These are phyloP conservation scores for Acronicta leporina DNA, from an alignment of 2,888 invertebrate genomes.

Conservation along the genomic window DNA sequence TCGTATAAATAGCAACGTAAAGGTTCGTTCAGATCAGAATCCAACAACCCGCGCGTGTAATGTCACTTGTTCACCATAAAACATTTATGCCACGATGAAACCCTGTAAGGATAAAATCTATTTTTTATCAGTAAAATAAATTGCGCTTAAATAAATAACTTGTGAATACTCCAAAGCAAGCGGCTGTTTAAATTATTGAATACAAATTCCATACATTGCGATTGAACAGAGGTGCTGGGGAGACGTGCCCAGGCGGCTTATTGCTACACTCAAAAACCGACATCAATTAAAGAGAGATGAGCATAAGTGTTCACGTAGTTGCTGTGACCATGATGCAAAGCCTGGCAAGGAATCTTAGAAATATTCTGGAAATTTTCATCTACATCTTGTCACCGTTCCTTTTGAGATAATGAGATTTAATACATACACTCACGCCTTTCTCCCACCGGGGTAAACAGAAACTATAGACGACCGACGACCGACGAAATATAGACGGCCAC, in stretches of 20 bases:
- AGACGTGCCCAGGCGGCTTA: conserved; percentile 76
- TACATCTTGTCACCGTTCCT: too few species aligned
- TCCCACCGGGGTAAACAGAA: too few species aligned
- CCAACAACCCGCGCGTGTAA: conserved; percentile 52
- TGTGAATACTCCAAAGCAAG: conserved; percentile 64
- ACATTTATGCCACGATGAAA: conserved; percentile 55
- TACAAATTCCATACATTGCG: conserved; percentile 84
- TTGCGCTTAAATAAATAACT: conserved; percentile 69
- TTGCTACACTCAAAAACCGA: conserved; percentile 82
- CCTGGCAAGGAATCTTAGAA: neutral
- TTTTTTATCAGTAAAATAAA: conserved; percentile 68
- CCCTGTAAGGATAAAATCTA: conserved; percentile 61
- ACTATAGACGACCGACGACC: too few species aligned
- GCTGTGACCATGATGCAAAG: conserved; percentile 38
- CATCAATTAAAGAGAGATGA: conserved; percentile 84
- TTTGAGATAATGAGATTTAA: too few species aligned
- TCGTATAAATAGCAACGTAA: conserved; percentile 40
- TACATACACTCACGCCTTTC: too few species aligned
- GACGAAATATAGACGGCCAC: too few species aligned
- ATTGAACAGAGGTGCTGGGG: conserved; percentile 74
- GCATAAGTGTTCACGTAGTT: conserved; percentile 60
- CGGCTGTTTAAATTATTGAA: conserved; percentile 80
- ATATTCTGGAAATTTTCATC: too few species aligned
- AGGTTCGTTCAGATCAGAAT: conserved; percentile 43
- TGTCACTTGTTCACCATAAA: conserved; percentile 61